Base-by-base conservation (phyloP, 2,888 invertebrate genomes). In the Caenorhabditis japonica region DNA sequence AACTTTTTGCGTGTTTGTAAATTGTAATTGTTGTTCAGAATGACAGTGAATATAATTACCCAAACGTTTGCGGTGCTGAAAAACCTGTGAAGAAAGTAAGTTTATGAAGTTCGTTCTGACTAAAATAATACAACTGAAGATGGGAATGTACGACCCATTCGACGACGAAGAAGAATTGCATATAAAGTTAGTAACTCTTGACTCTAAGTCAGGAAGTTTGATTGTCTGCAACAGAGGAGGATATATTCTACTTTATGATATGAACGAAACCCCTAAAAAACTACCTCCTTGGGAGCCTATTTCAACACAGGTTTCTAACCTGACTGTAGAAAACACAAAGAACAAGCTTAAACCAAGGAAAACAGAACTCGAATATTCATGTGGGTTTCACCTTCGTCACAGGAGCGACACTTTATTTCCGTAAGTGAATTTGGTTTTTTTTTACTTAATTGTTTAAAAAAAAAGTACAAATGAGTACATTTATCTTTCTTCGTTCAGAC, bases 211-310 rank as follows among this genome's bases (percentile, higher is more conserved):
- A 0, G 73, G 73, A 4, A 43, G 51, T 12, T 3, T 73, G 0
- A 56, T 66, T 46, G 73, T 33, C 0, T 17, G 56, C 5, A 73
- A 73, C 34, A 23, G 60, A 15, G 73, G 73, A 13, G 73, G 73
- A 21, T 73, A 44, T 17, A 27, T 73, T 15, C 10, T 73, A 5
- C 27, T 36, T 12, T 73, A 61, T 10, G 73, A 66, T 13, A 27
- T 66, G 1, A 60, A 34, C 19, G 55, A 60, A n/a, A 12, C 5
- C 2, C n/a, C 25, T 7, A 38, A 52, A 10, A 34, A 30, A n/a
- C 33, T 64, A 0, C n/a, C 34, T 0, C 19, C 19, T 13, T 58
- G 51, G 44, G 58, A 58, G 8, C 38, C 21, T 1, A 39, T 51
- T 12, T 23, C 33, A 23, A 43, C 8, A 30, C 5, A 19, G 1